Conservation (phyloP, 1,140 invertebrate species). For the Euura saliciscinereae region DNA sequence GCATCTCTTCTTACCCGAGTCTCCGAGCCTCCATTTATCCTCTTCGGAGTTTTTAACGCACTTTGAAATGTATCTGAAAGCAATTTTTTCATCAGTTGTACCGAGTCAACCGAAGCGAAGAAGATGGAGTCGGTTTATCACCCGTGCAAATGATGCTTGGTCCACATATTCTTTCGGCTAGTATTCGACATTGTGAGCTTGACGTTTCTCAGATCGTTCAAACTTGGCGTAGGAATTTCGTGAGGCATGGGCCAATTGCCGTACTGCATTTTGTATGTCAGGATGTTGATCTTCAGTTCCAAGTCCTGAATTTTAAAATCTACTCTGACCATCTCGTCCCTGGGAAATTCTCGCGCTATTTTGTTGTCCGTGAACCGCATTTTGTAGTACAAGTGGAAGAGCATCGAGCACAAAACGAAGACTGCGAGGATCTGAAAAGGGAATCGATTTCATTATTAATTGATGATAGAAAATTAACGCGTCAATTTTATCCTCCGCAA, state of each 20-base stretch:
- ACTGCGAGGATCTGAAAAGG: slow-evolving; percentile 32
- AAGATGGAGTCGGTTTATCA: no score
- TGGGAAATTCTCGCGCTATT: slow-evolving; percentile 13
- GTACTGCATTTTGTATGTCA: slow-evolving; percentile 51
- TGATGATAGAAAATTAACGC: no score
- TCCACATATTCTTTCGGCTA: slow-evolving; percentile 34
- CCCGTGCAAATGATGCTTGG: slow-evolving; percentile 38
- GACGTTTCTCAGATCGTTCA: slow-evolving; percentile 29
- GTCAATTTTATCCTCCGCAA: neutral
- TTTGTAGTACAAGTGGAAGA: slow-evolving; percentile 33
- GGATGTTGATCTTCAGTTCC: slow-evolving; percentile 46
- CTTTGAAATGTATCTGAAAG: neutral
- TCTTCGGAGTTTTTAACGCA: neutral
- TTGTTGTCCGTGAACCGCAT: slow-evolving; percentile 25
- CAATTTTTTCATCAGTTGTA: neutral
- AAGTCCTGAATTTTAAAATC: slow-evolving; percentile 43
- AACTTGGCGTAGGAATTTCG: slow-evolving; percentile 31
- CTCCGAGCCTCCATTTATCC: neutral
- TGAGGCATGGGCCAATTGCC: slow-evolving; percentile 43
- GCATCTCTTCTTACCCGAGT: neutral
- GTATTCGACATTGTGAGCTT: slow-evolving; percentile 32
- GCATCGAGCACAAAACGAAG: slow-evolving; percentile 27
- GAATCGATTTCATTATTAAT: slow-evolving; percentile 19
- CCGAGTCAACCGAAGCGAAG: slow-evolving; percentile 10
- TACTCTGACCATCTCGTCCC: slow-evolving; percentile 33